Evolutionary conservation across 2,888 invertebrate genomes (phyloP).

Genomic region (Heliconius ismenius): DNA sequence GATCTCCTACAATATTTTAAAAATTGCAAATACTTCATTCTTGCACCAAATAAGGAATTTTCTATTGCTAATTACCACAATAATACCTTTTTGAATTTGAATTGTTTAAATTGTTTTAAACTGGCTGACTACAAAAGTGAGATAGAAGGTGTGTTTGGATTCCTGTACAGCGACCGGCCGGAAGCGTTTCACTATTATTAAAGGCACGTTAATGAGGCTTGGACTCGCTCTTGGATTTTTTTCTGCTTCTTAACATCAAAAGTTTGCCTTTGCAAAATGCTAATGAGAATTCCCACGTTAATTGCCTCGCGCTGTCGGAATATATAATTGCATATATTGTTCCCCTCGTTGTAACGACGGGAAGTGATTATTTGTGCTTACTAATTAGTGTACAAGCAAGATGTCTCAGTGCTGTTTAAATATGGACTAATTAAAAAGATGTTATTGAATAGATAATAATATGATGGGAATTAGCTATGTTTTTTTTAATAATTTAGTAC

Average conservation of each 20-base stretch:
- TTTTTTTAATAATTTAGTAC: neutral
- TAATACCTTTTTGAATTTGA: neutral
- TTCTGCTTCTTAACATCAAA: conserved; percentile 75
- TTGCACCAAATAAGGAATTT: no score
- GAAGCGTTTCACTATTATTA: conserved; percentile 64
- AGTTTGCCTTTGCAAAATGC: conserved; percentile 75
- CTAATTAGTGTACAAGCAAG: conserved; percentile 33
- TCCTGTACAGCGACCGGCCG: conserved; percentile 51
- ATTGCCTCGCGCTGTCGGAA: conserved; percentile 71
- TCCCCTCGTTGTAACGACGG: conserved; percentile 62
- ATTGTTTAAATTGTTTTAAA: conserved; percentile 33
- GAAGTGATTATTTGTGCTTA: conserved; percentile 46
- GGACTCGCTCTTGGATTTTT: conserved; percentile 71
- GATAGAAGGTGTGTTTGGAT: conserved; percentile 38
- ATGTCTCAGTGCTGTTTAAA: conserved; percentile 18
- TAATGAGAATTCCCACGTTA: conserved; percentile 78
- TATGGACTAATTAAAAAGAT: conserved; percentile 6
- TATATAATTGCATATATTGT: conserved; percentile 78
- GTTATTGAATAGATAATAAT: neutral
- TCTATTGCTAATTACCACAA: neutral
- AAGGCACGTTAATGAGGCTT: conserved; percentile 76
- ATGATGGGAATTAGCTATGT: neutral
- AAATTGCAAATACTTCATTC: no score
- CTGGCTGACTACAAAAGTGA: conserved; percentile 27
- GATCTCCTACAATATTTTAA: no score